Base-by-base conservation (phyloP, 2,797 vertebrate genomes). In the Amniataba percoides region DNA sequence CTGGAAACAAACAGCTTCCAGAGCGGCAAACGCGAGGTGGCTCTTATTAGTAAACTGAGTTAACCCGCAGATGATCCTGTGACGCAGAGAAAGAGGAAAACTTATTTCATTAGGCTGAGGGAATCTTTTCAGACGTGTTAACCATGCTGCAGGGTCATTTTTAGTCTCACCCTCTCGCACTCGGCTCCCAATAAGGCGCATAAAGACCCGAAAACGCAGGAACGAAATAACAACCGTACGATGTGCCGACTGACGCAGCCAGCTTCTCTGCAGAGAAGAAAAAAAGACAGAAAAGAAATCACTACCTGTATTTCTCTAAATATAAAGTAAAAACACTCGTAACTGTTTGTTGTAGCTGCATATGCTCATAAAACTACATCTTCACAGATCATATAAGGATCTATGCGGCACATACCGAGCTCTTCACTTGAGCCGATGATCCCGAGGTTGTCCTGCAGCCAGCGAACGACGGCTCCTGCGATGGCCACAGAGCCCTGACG, bases 141-240 rank as follows among this genome's bases (percentile, higher is more conserved):
- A 0, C 3, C 0, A 25, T 8, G 5, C 14, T 5, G 1, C 5
- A 19, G 45, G 40, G 4, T 0, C 0, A 31, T 1, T 45, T 15
- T 1, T 0, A 7, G 18, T 52, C 94, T 93, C 89, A 99, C 98
- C 98, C 98, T 95, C 98, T 95, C 5, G 98, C 98, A 63, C 97
- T 99, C 49, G 98, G 97, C 81, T 99, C 98, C 98, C 98, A 99
- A 86, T 99, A 99, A 1, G 98, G 98, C 8, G 98, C 98, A 18
- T 99, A 99, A 45, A 99, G 95, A 63, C 98, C 98, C 8, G 98
- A 99, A 89, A 99, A 99, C 0, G 98, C 98, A 48, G 98, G 98
- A 80, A 99, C 98, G 59, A 99, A 99, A 83, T 99, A 99, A 92
- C 98, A 99, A 79, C 98, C 98, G 7, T 99, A 98, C 42, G 98